Evolutionary conservation across 2,888 invertebrate species (phyloP), one percentile per base, ranked within the genome.

Genomic region (Cosmia trapezina): DNA sequence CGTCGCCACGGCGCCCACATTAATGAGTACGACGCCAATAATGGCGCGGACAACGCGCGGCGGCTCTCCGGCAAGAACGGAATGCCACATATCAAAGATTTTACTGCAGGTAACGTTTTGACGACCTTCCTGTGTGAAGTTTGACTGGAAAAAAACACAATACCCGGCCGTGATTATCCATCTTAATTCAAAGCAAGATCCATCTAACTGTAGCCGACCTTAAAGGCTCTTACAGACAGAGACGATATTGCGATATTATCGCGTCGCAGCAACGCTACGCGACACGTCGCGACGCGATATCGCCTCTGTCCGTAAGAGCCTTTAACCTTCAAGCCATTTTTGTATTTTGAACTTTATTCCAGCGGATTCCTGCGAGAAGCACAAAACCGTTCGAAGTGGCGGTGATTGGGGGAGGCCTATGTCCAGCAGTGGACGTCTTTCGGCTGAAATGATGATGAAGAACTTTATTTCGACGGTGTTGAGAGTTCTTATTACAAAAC

Each of bases 1-100:
- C 98, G 98, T 82, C 97, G 98, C 74, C 99, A 99, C 91, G 97
- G 97, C 17, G 97, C 98, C 62, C 99, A 99, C 94, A 99, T 99
- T 91, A 97, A 98, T 89, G 99, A 98, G 81, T 99, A 99, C 91
- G 99, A 99, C 93, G 99, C 99, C 1, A 97, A 98, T 81, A 98
- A 98, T 90, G 99, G 99, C 49, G 97, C 98, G 83, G 99, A 99
- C 96, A 99, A 99, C 94, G 98, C 97, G 83, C 97, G 98, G 70
- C 98, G 99, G 70, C 97, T 99, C 70, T 99, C 98, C 28, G 99
- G 99, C 70, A 97, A 97, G 87, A 98, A 98, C 92, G 99, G 99
- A 92, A 99, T 99, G 70, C 99, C 99, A 56, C 98, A 98, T 78
- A 99, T 99, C 87, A 97, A 98, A 90, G 98, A 99, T 91, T 99